phyloP scores from a whole-genome alignment of 2,113 vertebrate species.

The Theristicus caerulescens region DNA sequence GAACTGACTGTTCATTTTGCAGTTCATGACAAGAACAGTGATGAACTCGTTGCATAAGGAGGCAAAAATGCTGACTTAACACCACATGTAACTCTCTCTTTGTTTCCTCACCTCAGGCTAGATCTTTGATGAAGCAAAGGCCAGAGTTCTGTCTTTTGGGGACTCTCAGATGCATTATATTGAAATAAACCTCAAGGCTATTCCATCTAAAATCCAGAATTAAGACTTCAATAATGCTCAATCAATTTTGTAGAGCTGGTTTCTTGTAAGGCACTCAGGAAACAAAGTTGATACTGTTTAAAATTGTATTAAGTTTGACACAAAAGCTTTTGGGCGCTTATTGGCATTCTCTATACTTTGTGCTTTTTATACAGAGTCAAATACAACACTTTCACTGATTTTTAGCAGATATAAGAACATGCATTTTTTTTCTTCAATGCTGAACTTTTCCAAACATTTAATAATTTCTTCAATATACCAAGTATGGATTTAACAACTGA shows the following conservation, averaged over 20 bases:
- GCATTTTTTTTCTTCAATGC: background rate
- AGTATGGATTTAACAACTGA: background rate
- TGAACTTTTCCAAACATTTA: background rate
- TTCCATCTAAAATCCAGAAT: background rate
- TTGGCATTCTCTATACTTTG: background rate
- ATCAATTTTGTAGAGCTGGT: background rate
- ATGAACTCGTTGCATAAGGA: background rate
- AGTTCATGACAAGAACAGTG: background rate
- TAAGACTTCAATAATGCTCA: background rate
- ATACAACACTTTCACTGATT: background rate
- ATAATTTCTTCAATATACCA: background rate
- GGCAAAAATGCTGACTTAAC: background rate
- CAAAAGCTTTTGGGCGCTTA: background rate
- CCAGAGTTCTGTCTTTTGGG: background rate
- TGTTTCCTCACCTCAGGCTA: background rate
- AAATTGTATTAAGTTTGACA: background rate
- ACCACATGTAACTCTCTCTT: background rate
- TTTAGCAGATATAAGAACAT: background rate
- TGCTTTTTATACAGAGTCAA: background rate
- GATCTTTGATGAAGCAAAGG: background rate
- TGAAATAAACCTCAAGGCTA: background rate
- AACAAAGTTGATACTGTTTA: background rate
- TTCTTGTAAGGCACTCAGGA: background rate
- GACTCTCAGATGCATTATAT: background rate
- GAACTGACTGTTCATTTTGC: background rate